These are phyloP conservation scores for Phyllostomus discolor DNA, from an alignment of 2,113 vertebrate genomes.

Conservation along the genomic window DNA sequence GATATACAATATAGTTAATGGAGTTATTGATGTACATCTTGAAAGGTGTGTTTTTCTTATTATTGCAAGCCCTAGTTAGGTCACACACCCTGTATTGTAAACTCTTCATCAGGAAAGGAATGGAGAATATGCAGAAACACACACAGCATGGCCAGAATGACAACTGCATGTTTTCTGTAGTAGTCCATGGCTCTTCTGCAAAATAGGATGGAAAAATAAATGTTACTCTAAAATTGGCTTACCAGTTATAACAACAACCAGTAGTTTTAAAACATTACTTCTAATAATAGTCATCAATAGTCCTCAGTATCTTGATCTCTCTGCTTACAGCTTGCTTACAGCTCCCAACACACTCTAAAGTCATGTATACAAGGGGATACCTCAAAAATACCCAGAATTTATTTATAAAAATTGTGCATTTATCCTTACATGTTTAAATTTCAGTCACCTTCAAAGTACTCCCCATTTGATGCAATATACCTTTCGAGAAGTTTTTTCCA, in stretches of 20 bases:
- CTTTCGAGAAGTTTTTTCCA: no score
- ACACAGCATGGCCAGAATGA: slow-evolving; percentile 83
- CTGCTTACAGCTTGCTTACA: not conserved
- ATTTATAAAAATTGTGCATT: no score
- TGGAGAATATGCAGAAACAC: slow-evolving; percentile 87
- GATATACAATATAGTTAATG: slow-evolving; percentile 53
- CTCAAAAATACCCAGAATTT: no score
- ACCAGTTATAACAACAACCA: not conserved
- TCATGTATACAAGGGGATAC: not conserved
- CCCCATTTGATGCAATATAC: no score
- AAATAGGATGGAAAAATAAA: slow-evolving; percentile 54
- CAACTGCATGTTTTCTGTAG: slow-evolving; percentile 84
- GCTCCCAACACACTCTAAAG: not conserved
- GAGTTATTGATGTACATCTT: not conserved
- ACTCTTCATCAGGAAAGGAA: slow-evolving; percentile 88
- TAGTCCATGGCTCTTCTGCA: slow-evolving; percentile 81
- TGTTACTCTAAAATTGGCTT: not conserved
- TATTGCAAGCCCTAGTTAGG: slow-evolving; percentile 53
- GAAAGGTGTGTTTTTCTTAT: not conserved
- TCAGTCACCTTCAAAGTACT: no score
- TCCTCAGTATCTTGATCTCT: not conserved
- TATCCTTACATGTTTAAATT: no score
- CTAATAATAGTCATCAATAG: not conserved
- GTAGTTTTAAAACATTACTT: not conserved
- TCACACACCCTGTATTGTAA: slow-evolving; percentile 88